Base-by-base conservation (phyloP, 2,888 invertebrate genomes). In the Athetis lepigone region DNA sequence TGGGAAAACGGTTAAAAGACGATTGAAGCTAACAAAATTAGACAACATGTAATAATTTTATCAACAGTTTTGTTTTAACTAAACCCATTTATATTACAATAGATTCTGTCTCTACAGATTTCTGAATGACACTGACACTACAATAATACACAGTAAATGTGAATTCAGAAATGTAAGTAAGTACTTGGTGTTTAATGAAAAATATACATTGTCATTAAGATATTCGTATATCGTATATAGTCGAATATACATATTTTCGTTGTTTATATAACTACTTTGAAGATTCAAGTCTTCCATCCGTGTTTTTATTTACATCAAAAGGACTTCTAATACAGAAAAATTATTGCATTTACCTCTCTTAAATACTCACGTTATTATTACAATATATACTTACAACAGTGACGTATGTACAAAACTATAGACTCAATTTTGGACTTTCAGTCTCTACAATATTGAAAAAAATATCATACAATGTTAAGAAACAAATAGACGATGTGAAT, bases 371-470 rank as follows among this genome's bases (percentile, higher is more conserved):
- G 82, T 89, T 90, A 92, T 88, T 80, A 89, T 91, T 93, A 92
- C 86, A 89, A 83, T 92, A 90, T 92, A 90, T 93, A 92, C 88
- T 94, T 94, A 93, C 92, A 94, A 94, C 92, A 91, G 92, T 90
- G 92, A 92, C 85, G 83, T 92, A 91, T 95, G 89, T 95, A 95
- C 94, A 95, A 94, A 93, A 94, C 91, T 93, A 93, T 93, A 94
- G 93, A 94, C 93, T 94, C 93, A 92, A 93, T 92, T 93, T 92
- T 92, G 93, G 94, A 94, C 94, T 94, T 94, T 94, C 94, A 94
- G 94, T 94, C 94, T 94, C 93, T 93, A 94, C 89, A 90, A 88
- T 92, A 88, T 90, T 85, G 86, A 83, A 88, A 88, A 89, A 88
- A 88, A 84, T 88, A 89, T 88, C 83, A 86, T 90, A 91, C 89